Conservation (phyloP, 2,888 invertebrate species). For the Apamea epomidion region DNA sequence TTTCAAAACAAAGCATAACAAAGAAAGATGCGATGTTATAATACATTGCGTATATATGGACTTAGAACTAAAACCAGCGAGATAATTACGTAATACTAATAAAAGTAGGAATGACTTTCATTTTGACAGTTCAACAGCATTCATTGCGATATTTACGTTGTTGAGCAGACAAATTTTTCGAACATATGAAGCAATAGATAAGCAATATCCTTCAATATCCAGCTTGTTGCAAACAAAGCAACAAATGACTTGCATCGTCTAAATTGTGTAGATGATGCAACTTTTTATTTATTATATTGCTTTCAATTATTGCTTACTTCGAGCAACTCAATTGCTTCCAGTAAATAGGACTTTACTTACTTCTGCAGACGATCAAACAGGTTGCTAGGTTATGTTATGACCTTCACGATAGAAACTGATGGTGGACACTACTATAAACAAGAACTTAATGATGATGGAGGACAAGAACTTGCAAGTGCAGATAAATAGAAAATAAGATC, state of each 20-base stretch:
- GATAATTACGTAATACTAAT: too few species aligned
- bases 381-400: constrained; percentile 2
- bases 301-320: not conserved
- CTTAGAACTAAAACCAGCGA: not conserved
- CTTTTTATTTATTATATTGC: not conserved
- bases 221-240: not conserved
- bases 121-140: too few species aligned
- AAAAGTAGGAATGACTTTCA: not conserved
- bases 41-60: not conserved
- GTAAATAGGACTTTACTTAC: not conserved
- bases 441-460: constrained; percentile 16
- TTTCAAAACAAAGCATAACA: not conserved
- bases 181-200: too few species aligned
- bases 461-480: constrained; percentile 5
- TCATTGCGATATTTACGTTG: too few species aligned
- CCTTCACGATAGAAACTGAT: not conserved
- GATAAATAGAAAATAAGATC: constrained; percentile 28
- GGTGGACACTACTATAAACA: not conserved
- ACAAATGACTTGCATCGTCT: too few species aligned
- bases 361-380: constrained; percentile 2
- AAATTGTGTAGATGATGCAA: not conserved
- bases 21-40: not conserved
- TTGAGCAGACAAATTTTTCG: too few species aligned
- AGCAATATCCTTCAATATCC: too few species aligned
- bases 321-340: not conserved